Conservation (phyloP, 2,113 vertebrate species). For the Melierax canorus region DNA sequence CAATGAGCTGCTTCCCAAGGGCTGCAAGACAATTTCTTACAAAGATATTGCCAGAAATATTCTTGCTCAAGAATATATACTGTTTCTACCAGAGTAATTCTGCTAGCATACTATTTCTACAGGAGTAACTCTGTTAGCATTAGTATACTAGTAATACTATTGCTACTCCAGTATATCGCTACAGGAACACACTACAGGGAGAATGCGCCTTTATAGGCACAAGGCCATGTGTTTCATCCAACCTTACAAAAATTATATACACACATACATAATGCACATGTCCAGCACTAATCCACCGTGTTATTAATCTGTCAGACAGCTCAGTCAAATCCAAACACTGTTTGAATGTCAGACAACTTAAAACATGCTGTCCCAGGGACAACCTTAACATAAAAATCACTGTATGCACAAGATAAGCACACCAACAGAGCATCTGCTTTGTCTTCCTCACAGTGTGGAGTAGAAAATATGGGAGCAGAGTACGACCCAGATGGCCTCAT, state of each 20-base stretch:
- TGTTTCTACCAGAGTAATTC: not conserved
- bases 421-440: not conserved
- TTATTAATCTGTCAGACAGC: not conserved
- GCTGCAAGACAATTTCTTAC: not conserved
- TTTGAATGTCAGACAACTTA: not conserved
- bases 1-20: not conserved
- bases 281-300: not conserved
- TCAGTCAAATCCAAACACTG: not conserved
- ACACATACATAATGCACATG: not conserved
- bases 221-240: not conserved
- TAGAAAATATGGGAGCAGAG: not conserved
- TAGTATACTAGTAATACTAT: not conserved
- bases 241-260: not conserved
- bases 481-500: not conserved
- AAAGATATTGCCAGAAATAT: not conserved
- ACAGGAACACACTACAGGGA: not conserved
- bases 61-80: not conserved
- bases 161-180: not conserved
- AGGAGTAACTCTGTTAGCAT: not conserved
- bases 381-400: not conserved
- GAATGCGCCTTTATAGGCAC: rapidly evolving
- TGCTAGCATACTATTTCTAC: not conserved
- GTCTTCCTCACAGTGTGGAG: not conserved
- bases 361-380: not conserved
- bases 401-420: not conserved